Percentiles rank a stretch among this genome's conserved stretches.
Conservation (phyloP, 2,888 invertebrate species). For the Conops quadrifasciatus region DNA sequence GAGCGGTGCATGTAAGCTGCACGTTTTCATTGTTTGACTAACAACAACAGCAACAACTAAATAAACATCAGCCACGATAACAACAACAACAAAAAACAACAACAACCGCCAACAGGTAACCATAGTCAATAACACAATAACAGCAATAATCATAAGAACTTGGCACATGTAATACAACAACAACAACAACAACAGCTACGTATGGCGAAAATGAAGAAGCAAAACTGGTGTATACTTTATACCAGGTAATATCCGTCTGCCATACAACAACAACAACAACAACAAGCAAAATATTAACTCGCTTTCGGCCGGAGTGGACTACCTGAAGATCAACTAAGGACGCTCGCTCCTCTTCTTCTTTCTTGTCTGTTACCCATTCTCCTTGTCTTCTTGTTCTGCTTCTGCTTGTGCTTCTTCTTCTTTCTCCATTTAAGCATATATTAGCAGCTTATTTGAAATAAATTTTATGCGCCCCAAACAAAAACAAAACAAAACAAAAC, state of each 20-base stretch:
- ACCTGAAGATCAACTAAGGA: no score
- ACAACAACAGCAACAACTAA: constrained; percentile 7
- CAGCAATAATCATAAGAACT: constrained; percentile 12
- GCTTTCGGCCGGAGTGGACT: not conserved
- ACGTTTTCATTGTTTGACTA: constrained; percentile 33
- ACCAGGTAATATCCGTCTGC: not conserved
- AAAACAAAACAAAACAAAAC: not conserved
- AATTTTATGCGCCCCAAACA: constrained; percentile 19
- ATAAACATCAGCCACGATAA: not conserved
- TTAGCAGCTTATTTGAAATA: constrained; percentile 33
- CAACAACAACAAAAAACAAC: constrained; percentile 14
- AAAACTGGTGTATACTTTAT: not conserved
- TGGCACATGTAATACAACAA: constrained; percentile 14
- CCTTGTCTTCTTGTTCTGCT: no score
- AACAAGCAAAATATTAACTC: not conserved
- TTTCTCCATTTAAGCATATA: constrained; percentile 27
- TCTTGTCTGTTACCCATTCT: no score
- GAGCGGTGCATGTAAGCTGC: constrained; percentile 27
- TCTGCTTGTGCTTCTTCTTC: not conserved
- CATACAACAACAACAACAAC: not conserved
- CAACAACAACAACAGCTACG: not conserved
- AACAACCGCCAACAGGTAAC: not conserved
- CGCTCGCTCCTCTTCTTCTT: no score
- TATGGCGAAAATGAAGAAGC: not conserved
- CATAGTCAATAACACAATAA: constrained; percentile 11